phyloP scores from a whole-genome alignment of 30 jellyfish, hydroid and myxozoan species.

The Rhopilema esculentum region DNA sequence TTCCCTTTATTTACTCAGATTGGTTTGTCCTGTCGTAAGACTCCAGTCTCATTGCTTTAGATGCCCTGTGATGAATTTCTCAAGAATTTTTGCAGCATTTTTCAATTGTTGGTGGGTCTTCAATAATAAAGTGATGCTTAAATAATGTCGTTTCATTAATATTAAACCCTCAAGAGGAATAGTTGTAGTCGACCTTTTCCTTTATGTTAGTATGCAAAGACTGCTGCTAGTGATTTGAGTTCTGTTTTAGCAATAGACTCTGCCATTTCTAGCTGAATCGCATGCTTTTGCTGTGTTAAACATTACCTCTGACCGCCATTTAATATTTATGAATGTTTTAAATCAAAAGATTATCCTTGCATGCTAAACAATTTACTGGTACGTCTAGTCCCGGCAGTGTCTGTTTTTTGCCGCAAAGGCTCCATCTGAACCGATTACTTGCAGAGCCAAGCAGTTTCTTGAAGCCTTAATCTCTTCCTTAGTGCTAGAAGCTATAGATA shows the following conservation, averaged over 20 bases:
- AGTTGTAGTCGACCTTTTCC: too few relatives aligned
- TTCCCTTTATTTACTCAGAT: too few relatives aligned
- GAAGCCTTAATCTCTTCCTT: neutral
- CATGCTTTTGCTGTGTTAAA: neutral
- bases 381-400: neutral
- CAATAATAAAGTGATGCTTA: too few relatives aligned
- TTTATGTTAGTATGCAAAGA: too few relatives aligned
- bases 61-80: too few relatives aligned
- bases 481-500: neutral
- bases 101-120: too few relatives aligned
- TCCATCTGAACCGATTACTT: neutral
- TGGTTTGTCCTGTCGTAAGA: too few relatives aligned
- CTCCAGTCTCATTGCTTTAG: too few relatives aligned
- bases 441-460: neutral
- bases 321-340: neutral
- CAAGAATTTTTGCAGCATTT: too few relatives aligned
- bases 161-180: too few relatives aligned
- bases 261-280: neutral
- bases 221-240: too few relatives aligned
- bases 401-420: neutral
- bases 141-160: too few relatives aligned
- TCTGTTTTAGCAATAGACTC: neutral
- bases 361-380: neutral
- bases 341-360: neutral
- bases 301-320: neutral